Evolutionary conservation across 2,888 invertebrate species (phyloP).

Genomic region (Notodonta dromedarius): DNA sequence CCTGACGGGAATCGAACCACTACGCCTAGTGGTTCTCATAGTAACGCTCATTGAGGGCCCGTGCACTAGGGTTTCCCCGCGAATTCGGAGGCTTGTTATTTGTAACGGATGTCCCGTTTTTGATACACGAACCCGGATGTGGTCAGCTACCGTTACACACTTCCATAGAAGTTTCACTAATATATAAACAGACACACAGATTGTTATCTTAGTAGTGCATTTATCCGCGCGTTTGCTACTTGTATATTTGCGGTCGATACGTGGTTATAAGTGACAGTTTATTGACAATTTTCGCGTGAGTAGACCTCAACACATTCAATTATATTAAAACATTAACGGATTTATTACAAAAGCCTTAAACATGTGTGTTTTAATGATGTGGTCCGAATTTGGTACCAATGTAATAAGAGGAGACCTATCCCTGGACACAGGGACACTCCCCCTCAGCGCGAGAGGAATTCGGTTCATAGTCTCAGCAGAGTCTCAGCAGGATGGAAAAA

Average conservation of each 20-base stretch:
- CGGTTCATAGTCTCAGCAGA: too few relatives aligned
- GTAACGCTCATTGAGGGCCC: too few relatives aligned
- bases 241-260: constrained; percentile 10
- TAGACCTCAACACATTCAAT: constrained; percentile 3
- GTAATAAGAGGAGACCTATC: too few relatives aligned
- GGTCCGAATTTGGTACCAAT: too few relatives aligned
- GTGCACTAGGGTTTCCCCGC: constrained; percentile 21
- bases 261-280: background rate
- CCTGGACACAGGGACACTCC: too few relatives aligned
- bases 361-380: too few relatives aligned
- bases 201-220: constrained; percentile 24
- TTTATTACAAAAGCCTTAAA: too few relatives aligned
- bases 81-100: constrained; percentile 30
- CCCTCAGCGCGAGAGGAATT: too few relatives aligned
- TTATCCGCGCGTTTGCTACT: constrained; percentile 23
- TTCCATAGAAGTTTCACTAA: constrained; percentile 48
- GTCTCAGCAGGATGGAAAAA: too few relatives aligned
- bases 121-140: constrained; percentile 63
- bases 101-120: constrained; percentile 49
- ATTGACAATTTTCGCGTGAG: constrained; percentile 16
- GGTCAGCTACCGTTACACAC: constrained; percentile 55
- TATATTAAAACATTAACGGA: too few relatives aligned
- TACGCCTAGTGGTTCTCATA: too few relatives aligned
- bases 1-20: too few relatives aligned
- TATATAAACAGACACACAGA: constrained; percentile 43